phyloP scores from a whole-genome alignment of 1,140 invertebrate species.

The Tribolium castaneum region DNA sequence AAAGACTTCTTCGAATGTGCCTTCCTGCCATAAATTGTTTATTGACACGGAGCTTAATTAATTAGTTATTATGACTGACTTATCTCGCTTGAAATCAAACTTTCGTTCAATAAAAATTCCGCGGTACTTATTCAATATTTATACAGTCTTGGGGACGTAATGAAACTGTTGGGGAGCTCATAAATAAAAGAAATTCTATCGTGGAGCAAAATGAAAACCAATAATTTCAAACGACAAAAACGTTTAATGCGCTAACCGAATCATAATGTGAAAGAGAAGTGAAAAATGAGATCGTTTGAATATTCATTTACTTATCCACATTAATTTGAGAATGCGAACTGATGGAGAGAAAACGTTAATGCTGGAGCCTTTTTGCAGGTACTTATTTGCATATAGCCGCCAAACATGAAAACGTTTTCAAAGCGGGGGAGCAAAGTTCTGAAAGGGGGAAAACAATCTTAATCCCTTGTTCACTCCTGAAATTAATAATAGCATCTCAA shows the following conservation, averaged over 20 bases:
- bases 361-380: constrained; percentile 10
- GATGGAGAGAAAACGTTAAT: constrained; percentile 17
- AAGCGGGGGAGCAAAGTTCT: background rate
- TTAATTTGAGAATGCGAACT: constrained; percentile 29
- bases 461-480: constrained; percentile 17
- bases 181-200: constrained; percentile 22
- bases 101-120: constrained; percentile 3
- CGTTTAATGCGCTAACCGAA: constrained; percentile 22
- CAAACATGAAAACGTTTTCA: constrained; percentile 31
- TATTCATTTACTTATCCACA: constrained; percentile 22
- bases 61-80: background rate
- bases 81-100: background rate
- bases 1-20: background rate
- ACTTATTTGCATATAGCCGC: constrained; percentile 13
- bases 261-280: constrained; percentile 10
- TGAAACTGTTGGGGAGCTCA: background rate
- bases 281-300: constrained; percentile 24
- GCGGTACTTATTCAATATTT: background rate
- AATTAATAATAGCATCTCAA: constrained; percentile 31
- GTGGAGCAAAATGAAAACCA: background rate
- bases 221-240: constrained; percentile 24
- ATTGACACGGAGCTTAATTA: background rate
- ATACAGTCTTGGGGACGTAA: background rate
- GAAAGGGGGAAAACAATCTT: constrained; percentile 10
- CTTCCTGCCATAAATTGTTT: background rate